Evolutionary conservation across 2,113 vertebrate species (phyloP).

Genomic region (Arenaria interpres): DNA sequence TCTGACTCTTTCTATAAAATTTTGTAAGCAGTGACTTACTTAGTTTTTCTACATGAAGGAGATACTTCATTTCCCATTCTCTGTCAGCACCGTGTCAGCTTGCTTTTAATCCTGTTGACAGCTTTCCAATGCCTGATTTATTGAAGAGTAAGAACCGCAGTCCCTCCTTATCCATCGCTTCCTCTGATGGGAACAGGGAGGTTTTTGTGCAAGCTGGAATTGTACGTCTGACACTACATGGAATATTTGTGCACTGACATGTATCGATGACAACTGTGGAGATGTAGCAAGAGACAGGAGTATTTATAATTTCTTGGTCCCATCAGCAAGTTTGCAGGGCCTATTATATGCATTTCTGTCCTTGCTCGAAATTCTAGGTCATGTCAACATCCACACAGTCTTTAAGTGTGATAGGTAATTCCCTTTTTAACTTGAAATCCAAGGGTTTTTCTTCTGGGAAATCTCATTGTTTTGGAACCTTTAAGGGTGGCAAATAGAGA

Average conservation of each 20-base stretch:
- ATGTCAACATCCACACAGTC: background rate
- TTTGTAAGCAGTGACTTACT: slow-evolving; percentile 24
- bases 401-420: background rate
- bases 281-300: background rate
- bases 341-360: background rate
- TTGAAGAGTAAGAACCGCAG: background rate
- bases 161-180: background rate
- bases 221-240: background rate
- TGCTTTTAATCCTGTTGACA: background rate
- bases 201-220: background rate
- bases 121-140: background rate
- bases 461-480: background rate
- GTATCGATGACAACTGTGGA: background rate
- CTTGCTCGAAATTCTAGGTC: background rate
- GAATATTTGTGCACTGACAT: slow-evolving; percentile 19
- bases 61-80: background rate
- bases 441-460: background rate
- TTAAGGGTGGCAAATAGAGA: background rate
- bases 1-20: slow-evolving; percentile 41
- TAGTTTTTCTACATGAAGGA: slow-evolving; percentile 40
- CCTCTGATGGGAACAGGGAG: background rate
- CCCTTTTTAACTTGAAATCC: background rate
- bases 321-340: background rate
- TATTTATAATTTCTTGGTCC: background rate
- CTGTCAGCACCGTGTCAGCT: background rate